Evolutionary conservation across 2,797 vertebrate genomes (phyloP).

Genomic region (Bradypodion ventrale): DNA sequence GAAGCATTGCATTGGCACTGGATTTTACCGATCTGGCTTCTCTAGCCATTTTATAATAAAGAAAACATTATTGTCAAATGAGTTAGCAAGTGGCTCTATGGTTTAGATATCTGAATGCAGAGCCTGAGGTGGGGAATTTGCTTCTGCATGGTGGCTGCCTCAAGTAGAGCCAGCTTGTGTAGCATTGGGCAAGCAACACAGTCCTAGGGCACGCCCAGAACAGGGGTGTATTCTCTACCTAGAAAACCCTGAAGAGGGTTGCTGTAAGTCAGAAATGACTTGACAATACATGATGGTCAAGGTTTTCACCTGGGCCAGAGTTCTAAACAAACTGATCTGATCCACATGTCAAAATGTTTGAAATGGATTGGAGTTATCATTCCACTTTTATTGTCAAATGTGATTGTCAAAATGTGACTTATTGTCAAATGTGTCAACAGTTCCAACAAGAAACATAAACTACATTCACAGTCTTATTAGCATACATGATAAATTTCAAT

Average conservation of each 20-base stretch:
- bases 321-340: not conserved
- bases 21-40: not conserved
- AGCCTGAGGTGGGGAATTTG: no score
- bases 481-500: not conserved
- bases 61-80: not conserved
- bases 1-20: not conserved
- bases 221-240: no score
- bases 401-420: no score
- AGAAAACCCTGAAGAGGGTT: no score
- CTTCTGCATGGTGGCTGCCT: no score
- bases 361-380: not conserved
- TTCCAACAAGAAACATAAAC: not conserved
- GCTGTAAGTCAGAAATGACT: no score
- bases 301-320: not conserved
- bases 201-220: no score
- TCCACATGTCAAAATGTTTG: not conserved
- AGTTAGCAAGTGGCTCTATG: no score
- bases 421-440: not conserved
- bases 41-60: not conserved
- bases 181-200: no score
- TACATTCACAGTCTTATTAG: not conserved
- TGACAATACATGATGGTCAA: not conserved
- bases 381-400: not conserved
- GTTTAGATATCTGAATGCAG: no score
- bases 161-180: no score